phyloP scores from a whole-genome alignment of 2,888 invertebrate species.

The Hymenopus coronatus region DNA sequence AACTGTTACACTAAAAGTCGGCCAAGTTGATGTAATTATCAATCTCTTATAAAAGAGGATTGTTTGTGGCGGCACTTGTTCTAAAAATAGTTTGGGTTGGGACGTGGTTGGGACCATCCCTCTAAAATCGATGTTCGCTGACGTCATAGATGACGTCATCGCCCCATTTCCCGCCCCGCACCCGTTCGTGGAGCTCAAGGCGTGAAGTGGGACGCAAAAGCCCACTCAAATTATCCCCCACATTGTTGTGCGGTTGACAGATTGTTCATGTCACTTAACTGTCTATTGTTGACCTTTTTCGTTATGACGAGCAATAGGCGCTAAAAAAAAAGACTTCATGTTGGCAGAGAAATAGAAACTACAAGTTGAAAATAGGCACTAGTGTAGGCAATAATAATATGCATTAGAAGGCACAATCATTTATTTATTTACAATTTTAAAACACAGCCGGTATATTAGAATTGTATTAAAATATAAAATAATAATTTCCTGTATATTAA shows the following conservation, averaged over 20 bases:
- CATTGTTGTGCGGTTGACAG: neutral
- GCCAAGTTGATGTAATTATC: neutral
- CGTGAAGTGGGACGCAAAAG: neutral
- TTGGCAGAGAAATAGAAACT: too few species aligned
- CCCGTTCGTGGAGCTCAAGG: neutral
- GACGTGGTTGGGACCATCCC: neutral
- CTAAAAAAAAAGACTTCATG: too few species aligned
- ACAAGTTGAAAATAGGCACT: too few species aligned
- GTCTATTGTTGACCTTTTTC: too few species aligned
- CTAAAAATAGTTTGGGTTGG: conserved; percentile 7
- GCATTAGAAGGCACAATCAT: too few species aligned
- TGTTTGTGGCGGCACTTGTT: neutral
- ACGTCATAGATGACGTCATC: conserved; percentile 26
- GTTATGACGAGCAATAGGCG: too few species aligned
- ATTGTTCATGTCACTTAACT: neutral
- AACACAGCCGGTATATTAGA: too few species aligned
- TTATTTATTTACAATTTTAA: too few species aligned
- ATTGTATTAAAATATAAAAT: too few species aligned
- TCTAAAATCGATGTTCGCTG: conserved; percentile 18
- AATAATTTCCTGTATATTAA: too few species aligned
- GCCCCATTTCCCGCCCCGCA: neutral
- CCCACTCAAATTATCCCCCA: neutral
- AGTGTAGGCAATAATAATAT: too few species aligned
- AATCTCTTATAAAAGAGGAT: neutral
- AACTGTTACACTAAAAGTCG: neutral